A percentile compares a stretch with the other conserved stretches of the same genome.
Conservation (phyloP, 2,888 invertebrate genomes). For the Plagiodera versicolora region DNA sequence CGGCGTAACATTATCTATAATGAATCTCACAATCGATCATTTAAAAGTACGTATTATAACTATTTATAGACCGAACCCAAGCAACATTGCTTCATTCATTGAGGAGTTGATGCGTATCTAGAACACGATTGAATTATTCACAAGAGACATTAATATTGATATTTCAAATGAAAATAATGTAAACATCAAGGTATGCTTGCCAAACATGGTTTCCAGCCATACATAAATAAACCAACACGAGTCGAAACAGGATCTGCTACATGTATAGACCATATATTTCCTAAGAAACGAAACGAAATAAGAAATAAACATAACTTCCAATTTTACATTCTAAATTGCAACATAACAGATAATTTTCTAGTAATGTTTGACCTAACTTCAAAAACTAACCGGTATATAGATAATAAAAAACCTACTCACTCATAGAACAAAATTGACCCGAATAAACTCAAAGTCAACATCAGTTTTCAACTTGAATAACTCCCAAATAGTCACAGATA, state of each 20-base stretch:
- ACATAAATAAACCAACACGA: not conserved
- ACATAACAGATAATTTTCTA: not conserved
- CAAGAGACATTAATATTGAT: too few relatives aligned
- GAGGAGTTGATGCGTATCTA: not conserved
- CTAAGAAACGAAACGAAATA: not conserved
- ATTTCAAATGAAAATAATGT: too few relatives aligned
- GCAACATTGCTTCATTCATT: not conserved
- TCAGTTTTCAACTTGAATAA: too few relatives aligned
- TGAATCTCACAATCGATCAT: too few relatives aligned
- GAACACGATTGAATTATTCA: too few relatives aligned
- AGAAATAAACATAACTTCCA: not conserved
- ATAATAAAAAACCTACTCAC: not conserved
- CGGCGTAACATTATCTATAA: too few relatives aligned
- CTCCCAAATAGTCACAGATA: not conserved
- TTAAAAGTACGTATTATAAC: too few relatives aligned
- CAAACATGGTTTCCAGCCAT: too few relatives aligned
- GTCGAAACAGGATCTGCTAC: not conserved
- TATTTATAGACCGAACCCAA: constrained; percentile 3
- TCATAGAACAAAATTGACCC: not conserved
- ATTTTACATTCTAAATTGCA: not conserved
- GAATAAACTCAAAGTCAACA: not conserved
- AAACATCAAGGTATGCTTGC: too few relatives aligned
- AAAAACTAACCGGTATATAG: too few relatives aligned
- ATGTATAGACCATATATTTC: constrained; percentile 1
- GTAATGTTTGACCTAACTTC: too few relatives aligned